These are phyloP conservation scores for Enteromius radiatus DNA, from an alignment of 2,797 vertebrate genomes.

Conservation along the genomic window DNA sequence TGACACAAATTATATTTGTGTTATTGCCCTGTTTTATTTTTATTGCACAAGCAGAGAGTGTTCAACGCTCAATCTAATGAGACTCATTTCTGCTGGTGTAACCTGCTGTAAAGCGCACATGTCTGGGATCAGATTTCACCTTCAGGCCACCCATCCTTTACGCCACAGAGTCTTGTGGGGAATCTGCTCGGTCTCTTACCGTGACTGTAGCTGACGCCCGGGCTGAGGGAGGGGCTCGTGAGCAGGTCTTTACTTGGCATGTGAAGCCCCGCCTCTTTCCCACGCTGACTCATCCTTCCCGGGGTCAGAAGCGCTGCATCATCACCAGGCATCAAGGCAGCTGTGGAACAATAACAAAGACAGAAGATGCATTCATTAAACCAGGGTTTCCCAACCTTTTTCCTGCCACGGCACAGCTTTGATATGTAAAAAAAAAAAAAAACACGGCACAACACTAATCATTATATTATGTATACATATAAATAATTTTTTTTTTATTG, in stretches of 20 bases:
- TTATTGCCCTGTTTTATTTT: too few relatives aligned
- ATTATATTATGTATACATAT: too few relatives aligned
- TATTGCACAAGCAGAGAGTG: background rate
- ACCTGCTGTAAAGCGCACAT: background rate
- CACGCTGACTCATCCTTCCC: conserved; percentile 94
- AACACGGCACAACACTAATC: too few relatives aligned
- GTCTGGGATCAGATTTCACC: conserved; percentile 25
- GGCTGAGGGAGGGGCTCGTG: conserved; percentile 82
- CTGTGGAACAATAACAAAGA: conserved; percentile 57
- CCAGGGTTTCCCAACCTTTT: background rate
- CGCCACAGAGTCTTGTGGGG: background rate
- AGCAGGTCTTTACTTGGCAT: conserved; percentile 87
- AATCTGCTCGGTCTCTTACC: conserved; percentile 76
- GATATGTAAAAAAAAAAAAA: too few relatives aligned
- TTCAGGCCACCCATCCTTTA: background rate
- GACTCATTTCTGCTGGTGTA: background rate
- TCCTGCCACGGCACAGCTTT: too few relatives aligned
- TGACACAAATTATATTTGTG: too few relatives aligned
- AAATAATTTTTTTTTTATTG: too few relatives aligned
- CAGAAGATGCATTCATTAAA: background rate
- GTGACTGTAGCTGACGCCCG: conserved; percentile 85
- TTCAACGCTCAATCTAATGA: background rate
- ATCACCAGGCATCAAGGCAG: conserved; percentile 82
- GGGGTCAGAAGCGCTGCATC: conserved; percentile 86
- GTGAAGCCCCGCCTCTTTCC: conserved; percentile 85